Percentiles rank a stretch among this genome's conserved stretches.
These are phyloP conservation scores for Leuciscus waleckii DNA, from an alignment of 2,797 vertebrate species.

Conservation along the genomic window DNA sequence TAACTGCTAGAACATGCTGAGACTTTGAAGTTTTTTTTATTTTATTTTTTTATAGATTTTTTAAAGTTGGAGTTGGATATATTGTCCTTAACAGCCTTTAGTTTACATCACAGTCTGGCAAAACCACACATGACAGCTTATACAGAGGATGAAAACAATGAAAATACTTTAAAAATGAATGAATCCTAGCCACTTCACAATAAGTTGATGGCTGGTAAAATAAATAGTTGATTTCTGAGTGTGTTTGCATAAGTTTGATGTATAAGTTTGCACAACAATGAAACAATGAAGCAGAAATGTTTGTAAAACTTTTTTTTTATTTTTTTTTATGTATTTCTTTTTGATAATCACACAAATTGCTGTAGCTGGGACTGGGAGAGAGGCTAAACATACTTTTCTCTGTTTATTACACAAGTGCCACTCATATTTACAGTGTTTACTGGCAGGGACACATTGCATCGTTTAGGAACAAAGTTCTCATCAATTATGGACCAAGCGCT, in stretches of 20 bases:
- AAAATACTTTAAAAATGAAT: background rate
- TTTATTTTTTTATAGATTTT: background rate
- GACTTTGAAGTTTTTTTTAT: too few species aligned
- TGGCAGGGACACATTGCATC: slow-evolving; percentile 19
- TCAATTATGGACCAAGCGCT: slow-evolving; percentile 24
- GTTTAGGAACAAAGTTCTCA: slow-evolving; percentile 41
- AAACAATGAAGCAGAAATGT: background rate
- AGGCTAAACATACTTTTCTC: background rate
- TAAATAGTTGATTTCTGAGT: background rate
- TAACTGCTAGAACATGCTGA: background rate
- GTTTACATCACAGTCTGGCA: background rate
- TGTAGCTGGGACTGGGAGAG: background rate
- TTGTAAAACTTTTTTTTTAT: background rate
- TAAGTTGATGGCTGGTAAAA: background rate
- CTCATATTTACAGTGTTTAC: slow-evolving; percentile 30
- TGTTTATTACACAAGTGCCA: slow-evolving; percentile 30
- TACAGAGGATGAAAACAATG: background rate
- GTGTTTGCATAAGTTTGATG: background rate
- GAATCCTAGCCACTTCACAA: background rate
- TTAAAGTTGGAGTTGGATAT: background rate
- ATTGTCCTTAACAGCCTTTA: background rate
- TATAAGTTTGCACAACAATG: background rate
- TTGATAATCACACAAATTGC: background rate
- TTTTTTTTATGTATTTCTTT: too few species aligned
- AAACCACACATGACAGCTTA: background rate